Conservation (phyloP, 2,113 vertebrate genomes). For the Chelonoidis abingdonii region DNA sequence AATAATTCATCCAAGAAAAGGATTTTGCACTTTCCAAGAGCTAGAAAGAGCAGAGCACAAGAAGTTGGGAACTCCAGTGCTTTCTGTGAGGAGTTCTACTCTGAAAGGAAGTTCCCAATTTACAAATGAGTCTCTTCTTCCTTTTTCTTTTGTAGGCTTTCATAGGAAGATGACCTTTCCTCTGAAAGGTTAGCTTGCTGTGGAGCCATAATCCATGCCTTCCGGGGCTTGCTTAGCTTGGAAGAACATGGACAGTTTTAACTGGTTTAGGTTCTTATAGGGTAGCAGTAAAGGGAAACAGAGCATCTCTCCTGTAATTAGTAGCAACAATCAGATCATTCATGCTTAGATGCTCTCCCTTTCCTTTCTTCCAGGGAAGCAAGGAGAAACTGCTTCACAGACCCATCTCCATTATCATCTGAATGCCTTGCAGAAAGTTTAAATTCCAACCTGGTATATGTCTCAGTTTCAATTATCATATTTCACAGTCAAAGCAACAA, state of each 20-base stretch:
- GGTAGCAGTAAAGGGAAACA: constrained; percentile 50
- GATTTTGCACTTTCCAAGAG: neutral
- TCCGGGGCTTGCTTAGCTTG: constrained; percentile 67
- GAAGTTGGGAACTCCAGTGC: neutral
- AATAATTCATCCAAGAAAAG: constrained; percentile 37
- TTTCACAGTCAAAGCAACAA: constrained; percentile 66
- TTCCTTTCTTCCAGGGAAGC: constrained; percentile 86
- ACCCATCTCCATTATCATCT: constrained; percentile 83
- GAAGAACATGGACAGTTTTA: constrained; percentile 69
- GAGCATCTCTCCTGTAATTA: constrained; percentile 52
- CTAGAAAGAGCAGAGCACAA: neutral
- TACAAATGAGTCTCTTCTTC: constrained; percentile 54
- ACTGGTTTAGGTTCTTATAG: constrained; percentile 55
- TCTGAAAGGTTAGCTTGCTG: constrained; percentile 29
- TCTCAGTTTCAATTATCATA: constrained; percentile 75
- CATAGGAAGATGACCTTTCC: constrained; percentile 67
- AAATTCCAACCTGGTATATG: constrained; percentile 84
- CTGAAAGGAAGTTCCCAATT: constrained; percentile 42
- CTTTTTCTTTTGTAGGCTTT: constrained; percentile 71
- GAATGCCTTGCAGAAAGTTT: constrained; percentile 85
- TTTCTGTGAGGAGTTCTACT: constrained; percentile 28
- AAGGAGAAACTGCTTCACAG: constrained; percentile 84
- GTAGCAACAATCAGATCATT: constrained; percentile 66
- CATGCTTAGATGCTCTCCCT: constrained; percentile 81
- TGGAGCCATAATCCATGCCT: constrained; percentile 56